Percentiles rank a stretch among this genome's conserved stretches.
These are phyloP conservation scores for Acanthosoma haemorrhoidale DNA, from an alignment of 2,888 invertebrate species.

Conservation along the genomic window DNA sequence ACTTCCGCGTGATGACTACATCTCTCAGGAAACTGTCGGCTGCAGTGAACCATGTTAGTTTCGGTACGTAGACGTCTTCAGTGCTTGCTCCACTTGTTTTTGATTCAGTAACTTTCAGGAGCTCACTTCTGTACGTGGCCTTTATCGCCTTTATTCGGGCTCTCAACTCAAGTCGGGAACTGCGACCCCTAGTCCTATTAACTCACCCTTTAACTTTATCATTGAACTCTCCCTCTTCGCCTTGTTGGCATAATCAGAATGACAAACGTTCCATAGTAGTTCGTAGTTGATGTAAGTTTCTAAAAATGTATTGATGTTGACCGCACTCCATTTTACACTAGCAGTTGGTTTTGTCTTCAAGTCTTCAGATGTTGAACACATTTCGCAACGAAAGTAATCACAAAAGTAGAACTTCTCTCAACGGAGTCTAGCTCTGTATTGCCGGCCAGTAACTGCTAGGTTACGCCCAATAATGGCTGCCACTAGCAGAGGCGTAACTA, in stretches of 20 bases:
- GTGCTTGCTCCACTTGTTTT: too few species aligned
- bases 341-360: neutral
- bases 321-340: slow-evolving; percentile 13
- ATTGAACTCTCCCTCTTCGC: slow-evolving; percentile 21
- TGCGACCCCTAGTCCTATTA: neutral
- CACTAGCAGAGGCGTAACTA: too few species aligned
- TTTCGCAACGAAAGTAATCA: too few species aligned
- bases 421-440: too few species aligned
- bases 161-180: neutral
- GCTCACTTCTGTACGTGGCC: neutral
- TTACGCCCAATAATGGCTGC: too few species aligned
- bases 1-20: slow-evolving; percentile 11
- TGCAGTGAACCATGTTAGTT: slow-evolving; percentile 13
- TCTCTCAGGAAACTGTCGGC: slow-evolving; percentile 19
- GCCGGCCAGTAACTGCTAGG: too few species aligned
- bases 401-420: too few species aligned
- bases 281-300: slow-evolving; percentile 17
- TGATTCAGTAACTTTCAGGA: too few species aligned
- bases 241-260: slow-evolving; percentile 18
- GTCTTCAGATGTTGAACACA: neutral
- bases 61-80: slow-evolving; percentile 12
- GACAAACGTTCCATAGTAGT: slow-evolving; percentile 14
- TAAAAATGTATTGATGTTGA: neutral
- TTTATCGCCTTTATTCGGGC: neutral
- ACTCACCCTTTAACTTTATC: slow-evolving; percentile 7